Evolutionary conservation across 2,797 vertebrate species (phyloP).

Genomic region (Bucorvus abyssinicus): DNA sequence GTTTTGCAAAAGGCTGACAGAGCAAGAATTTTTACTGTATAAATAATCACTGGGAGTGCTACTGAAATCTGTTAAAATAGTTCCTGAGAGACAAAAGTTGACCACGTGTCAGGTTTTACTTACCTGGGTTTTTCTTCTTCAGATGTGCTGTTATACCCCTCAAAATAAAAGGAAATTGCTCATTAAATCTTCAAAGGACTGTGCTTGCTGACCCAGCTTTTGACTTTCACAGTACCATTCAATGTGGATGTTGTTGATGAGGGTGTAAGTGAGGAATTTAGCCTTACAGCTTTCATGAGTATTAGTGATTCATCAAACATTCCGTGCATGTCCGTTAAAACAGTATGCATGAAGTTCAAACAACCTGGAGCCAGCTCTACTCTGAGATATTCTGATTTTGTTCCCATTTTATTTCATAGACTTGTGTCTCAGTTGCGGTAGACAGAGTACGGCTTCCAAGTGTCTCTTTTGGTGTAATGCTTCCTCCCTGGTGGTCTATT

Average conservation of each 20-base stretch:
- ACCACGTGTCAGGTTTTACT: constrained; percentile 11
- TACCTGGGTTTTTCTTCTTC: not conserved
- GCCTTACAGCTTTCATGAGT: not conserved
- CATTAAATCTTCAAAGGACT: constrained; percentile 9
- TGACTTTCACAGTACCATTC: not conserved
- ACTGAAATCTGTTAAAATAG: not conserved
- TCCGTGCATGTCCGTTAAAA: not conserved
- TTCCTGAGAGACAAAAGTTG: not conserved
- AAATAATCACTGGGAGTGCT: not conserved
- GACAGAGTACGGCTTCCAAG: not conserved
- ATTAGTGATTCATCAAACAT: not conserved
- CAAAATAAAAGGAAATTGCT: constrained; percentile 9
- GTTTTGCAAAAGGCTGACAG: not conserved
- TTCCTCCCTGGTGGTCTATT: not conserved
- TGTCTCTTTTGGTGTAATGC: not conserved
- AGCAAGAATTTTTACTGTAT: not conserved
- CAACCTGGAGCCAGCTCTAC: not conserved
- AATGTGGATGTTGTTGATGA: not conserved
- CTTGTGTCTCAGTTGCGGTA: not conserved
- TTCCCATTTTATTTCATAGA: not conserved
- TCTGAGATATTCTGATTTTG: not conserved
- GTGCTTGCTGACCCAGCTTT: not conserved
- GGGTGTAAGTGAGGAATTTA: not conserved
- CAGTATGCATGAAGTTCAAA: not conserved
- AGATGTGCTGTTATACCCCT: not conserved